A percentile compares a stretch with the other conserved stretches of the same genome.
Evolutionary conservation across 2,113 vertebrate genomes (phyloP).

Genomic region (Rhea pennata): DNA sequence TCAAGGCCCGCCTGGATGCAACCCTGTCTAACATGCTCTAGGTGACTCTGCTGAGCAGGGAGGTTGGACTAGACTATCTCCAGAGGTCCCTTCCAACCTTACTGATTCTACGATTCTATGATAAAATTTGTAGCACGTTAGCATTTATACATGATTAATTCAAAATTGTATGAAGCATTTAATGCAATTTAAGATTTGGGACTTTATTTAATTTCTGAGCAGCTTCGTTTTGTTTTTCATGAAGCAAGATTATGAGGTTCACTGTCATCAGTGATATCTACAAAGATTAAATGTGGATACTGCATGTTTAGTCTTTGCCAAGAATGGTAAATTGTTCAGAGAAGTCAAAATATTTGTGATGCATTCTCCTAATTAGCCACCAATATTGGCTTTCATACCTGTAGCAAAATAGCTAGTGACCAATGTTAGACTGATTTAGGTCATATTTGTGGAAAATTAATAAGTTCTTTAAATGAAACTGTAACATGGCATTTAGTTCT

Average conservation of each 20-base stretch:
- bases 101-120: too few relatives aligned
- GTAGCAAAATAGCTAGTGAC: background rate
- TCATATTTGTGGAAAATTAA: background rate
- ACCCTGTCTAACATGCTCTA: too few relatives aligned
- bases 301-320: background rate
- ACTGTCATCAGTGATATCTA: background rate
- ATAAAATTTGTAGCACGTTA: background rate
- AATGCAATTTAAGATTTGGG: background rate
- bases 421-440: background rate
- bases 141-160: background rate
- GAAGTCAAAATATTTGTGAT: background rate
- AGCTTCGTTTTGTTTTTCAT: background rate
- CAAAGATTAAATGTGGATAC: background rate
- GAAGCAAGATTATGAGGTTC: background rate
- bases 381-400: background rate
- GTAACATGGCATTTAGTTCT: background rate
- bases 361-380: background rate
- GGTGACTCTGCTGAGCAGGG: too few relatives aligned
- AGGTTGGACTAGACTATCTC: too few relatives aligned
- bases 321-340: background rate
- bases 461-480: background rate
- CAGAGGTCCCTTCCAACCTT: too few relatives aligned
- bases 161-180: background rate
- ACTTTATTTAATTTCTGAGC: background rate
- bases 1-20: too few relatives aligned